phyloP scores from a whole-genome alignment of 2,113 vertebrate species.

The Microcebus tavaratra region DNA sequence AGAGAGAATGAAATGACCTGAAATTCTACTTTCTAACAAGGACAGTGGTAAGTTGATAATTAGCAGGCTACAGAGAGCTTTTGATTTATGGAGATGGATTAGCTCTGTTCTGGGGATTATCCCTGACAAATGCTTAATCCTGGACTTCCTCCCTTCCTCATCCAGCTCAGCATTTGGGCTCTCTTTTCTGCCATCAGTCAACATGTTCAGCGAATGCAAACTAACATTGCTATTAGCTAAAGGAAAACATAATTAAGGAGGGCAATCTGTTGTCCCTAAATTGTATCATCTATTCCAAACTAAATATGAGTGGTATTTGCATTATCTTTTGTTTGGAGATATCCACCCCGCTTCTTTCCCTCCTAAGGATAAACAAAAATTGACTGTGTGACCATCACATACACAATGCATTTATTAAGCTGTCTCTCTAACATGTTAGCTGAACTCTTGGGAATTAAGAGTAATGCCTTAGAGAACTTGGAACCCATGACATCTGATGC shows the following conservation, averaged over 20 bases:
- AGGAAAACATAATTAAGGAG: slow-evolving; percentile 42
- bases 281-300: background rate
- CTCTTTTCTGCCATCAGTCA: background rate
- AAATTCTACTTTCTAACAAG: background rate
- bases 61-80: background rate
- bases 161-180: background rate
- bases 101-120: background rate
- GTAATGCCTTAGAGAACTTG: background rate
- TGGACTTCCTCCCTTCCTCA: background rate
- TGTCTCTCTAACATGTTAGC: background rate
- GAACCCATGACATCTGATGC: background rate
- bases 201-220: background rate
- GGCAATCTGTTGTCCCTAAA: slow-evolving; percentile 26
- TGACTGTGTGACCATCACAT: background rate
- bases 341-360: background rate
- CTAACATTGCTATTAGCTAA: background rate
- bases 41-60: background rate
- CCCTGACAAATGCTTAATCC: background rate
- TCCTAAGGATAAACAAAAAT: background rate
- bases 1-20: background rate
- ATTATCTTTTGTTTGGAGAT: background rate
- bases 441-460: background rate
- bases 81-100: background rate
- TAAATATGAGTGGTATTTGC: background rate
- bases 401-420: background rate